Conservation (phyloP, 1,140 invertebrate species). For the Trachymyrmex cornetzi region DNA sequence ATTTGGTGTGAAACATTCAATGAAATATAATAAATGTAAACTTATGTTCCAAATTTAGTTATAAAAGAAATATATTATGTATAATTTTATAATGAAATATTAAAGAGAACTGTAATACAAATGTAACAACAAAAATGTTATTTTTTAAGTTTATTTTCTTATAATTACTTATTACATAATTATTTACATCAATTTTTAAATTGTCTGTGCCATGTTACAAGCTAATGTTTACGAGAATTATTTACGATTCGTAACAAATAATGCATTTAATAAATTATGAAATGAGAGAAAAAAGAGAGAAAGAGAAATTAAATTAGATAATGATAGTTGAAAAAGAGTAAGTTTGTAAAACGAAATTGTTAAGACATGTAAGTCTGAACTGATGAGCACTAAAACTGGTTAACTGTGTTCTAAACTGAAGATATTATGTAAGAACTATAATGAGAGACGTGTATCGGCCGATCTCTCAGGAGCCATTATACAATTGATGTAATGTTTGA, state of each 20-base stretch:
- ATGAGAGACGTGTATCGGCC: conserved; percentile 2
- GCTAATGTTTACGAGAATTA: not conserved
- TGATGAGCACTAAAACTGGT: conserved; percentile 4
- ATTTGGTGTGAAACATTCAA: not conserved
- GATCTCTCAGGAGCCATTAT: conserved; percentile 11
- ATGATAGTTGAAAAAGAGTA: not conserved
- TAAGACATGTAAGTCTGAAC: not conserved
- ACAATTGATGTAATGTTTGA: conserved; percentile 35
- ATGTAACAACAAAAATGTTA: not conserved
- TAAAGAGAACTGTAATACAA: not conserved
- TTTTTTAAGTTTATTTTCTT: not conserved
- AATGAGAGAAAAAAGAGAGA: no score
- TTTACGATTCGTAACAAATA: not conserved
- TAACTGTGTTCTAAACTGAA: conserved; percentile 36
- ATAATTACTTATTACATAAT: not conserved
- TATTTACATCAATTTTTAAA: not conserved
- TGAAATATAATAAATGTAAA: no score
- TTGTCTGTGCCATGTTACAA: not conserved
- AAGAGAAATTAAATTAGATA: not conserved
- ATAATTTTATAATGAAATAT: no score
- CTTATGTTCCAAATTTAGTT: not conserved
- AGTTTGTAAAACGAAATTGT: conserved; percentile 11
- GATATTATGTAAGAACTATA: conserved; percentile 17
- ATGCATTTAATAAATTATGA: not conserved
- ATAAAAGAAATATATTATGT: no score